These are phyloP conservation scores for Diploptera punctata DNA, from an alignment of 2,888 invertebrate genomes.

Conservation along the genomic window DNA sequence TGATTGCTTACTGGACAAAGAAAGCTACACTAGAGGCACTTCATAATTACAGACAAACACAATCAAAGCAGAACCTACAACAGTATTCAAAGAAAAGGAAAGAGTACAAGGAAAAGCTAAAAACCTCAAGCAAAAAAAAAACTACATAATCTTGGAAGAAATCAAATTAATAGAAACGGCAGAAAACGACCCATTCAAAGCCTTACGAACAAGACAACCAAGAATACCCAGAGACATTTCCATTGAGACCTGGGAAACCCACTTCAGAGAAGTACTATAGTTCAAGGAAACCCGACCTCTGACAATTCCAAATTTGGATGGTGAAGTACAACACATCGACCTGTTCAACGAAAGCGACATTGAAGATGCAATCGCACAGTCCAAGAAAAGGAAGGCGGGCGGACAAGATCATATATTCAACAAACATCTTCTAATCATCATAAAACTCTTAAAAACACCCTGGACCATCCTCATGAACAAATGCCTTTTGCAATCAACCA, in stretches of 20 bases:
- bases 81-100: not conserved
- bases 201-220: not conserved
- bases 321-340: no score
- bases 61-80: not conserved
- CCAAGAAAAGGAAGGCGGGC: no score
- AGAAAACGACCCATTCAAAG: constrained; percentile 6
- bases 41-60: not conserved
- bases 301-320: no score
- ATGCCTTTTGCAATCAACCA: no score
- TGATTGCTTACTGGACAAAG: not conserved
- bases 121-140: not conserved
- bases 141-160: not conserved
- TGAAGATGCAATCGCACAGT: no score
- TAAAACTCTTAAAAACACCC: no score
- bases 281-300: no score
- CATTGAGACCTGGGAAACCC: not conserved
- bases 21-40: not conserved
- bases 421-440: no score
- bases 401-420: no score
- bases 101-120: not conserved
- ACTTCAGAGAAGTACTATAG: no score
- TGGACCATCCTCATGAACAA: no score
- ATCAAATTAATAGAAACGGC: not conserved
- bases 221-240: not conserved
- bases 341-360: no score